Percentiles rank a stretch among this genome's conserved stretches.
Evolutionary conservation across 2,888 invertebrate species (phyloP).

Genomic region (Metallyticus violacea): DNA sequence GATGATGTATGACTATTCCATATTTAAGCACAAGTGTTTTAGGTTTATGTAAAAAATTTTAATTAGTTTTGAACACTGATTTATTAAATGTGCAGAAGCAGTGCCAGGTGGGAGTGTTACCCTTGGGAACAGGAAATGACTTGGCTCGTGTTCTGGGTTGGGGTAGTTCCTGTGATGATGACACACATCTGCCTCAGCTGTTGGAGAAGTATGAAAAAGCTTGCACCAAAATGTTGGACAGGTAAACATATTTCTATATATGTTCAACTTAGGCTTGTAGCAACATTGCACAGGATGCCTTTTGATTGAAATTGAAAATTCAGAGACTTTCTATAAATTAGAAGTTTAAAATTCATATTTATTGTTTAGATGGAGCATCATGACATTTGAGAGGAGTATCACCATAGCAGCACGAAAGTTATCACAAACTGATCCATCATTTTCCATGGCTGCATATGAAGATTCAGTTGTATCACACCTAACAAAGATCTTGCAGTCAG

Average conservation of each 20-base stretch:
- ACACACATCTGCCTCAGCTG: conserved; percentile 86
- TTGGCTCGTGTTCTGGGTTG: conserved; percentile 92
- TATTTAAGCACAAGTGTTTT: too few species aligned
- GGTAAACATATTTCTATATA: conserved; percentile 49
- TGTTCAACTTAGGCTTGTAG: too few species aligned
- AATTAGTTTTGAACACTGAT: too few species aligned
- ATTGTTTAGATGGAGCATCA: conserved; percentile 81
- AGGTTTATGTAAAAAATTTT: too few species aligned
- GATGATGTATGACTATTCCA: too few species aligned
- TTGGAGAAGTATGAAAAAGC: conserved; percentile 93
- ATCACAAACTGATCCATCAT: conserved; percentile 51
- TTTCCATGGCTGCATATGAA: conserved; percentile 67
- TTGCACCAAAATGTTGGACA: conserved; percentile 96
- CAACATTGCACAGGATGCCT: too few species aligned
- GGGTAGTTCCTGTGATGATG: conserved; percentile 95
- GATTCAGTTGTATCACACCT: conserved; percentile 75
- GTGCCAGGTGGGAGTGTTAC: conserved; percentile 92
- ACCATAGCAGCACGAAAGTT: conserved; percentile 56
- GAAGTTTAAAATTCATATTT: too few species aligned
- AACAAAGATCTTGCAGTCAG: conserved; percentile 81
- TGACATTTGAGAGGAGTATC: conserved; percentile 82
- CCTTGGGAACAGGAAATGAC: conserved; percentile 95
- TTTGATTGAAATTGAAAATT: too few species aligned
- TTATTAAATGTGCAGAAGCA: conserved; percentile 63
- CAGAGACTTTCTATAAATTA: too few species aligned